Base-by-base conservation (phyloP, 92 coral and sea anemone genomes). In the Zoanthus solanderi region DNA sequence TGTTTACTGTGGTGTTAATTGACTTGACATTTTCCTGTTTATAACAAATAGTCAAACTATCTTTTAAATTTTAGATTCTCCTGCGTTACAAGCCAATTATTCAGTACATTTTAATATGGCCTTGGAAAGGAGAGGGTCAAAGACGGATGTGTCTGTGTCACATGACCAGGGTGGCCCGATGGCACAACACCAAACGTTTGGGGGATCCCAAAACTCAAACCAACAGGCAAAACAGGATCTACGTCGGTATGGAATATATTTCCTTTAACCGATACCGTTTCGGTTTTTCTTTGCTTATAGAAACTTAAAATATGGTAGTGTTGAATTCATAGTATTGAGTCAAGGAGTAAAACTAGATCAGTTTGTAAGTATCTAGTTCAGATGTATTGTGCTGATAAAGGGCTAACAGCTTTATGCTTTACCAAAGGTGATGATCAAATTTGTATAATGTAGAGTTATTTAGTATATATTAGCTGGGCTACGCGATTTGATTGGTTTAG, bases 91-190 rank as follows among this genome's bases (percentile, higher is more conserved):
- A 57, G 46, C 98, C 6, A 92, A 85, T 88, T 92, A 87, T 75
- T 88, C 98, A 32, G 54, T 86, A 57, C 94, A 92, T 79, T 86
- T 93, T 74, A 89, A 93, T 17, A 48, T 91, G 87, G 89, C 45
- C 82, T 69, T 90, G 63, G 98, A 92, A 44, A 92, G 95, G 83
- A 86, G 90, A 61, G 84, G 92, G 16, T 94, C 98, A 2, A 92
- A 94, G 68, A 88, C 95, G 53, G 98, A 94, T 71, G 90, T 94
- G 56, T 86, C 95, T 18, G 80, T 87, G 14, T 75, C 77, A 74
- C 81, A 66, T 50, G 95, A 90, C 63, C 91, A 92, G 66, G 74
- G 68, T 34, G 30, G 75, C 85, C 37, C 60, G 85, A 44, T 90
- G 92, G 50, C 61, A 88, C 94, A 81, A 23, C 85, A 48, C 8